A percentile compares a stretch with the other conserved stretches of the same genome.
Evolutionary conservation across 2,113 vertebrate genomes (phyloP).

Genomic region (Neoarius graeffei): DNA sequence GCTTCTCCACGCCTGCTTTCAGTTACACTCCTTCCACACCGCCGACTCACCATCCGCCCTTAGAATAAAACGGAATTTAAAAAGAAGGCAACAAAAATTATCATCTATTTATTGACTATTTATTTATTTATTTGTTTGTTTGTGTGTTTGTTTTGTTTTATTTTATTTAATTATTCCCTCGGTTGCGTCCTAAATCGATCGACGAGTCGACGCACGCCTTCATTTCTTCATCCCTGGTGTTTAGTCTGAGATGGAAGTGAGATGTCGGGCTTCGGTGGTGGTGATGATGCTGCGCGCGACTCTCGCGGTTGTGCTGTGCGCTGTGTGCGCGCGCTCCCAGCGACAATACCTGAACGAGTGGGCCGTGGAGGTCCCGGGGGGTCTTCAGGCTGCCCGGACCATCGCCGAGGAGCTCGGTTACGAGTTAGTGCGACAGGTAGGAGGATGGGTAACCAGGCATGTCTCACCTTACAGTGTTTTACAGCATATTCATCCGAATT

Average conservation of each 20-base stretch:
- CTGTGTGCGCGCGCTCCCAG: slow-evolving; percentile 62
- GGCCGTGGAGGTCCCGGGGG: slow-evolving; percentile 93
- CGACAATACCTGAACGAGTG: slow-evolving; percentile 95
- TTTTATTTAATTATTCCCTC: not conserved
- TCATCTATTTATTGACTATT: not conserved
- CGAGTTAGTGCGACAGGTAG: slow-evolving; percentile 92
- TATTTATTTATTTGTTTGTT: not conserved
- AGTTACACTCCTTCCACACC: slow-evolving; percentile 42
- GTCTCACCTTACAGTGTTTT: not conserved
- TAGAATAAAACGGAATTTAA: not conserved
- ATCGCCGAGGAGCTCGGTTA: slow-evolving; percentile 91
- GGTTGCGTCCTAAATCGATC: slow-evolving; percentile 10
- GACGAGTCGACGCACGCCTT: slow-evolving; percentile 10
- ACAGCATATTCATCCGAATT: not conserved
- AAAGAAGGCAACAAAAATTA: not conserved
- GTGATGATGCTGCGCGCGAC: slow-evolving; percentile 55
- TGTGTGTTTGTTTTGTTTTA: not conserved
- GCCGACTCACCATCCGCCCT: slow-evolving; percentile 43
- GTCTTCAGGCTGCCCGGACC: slow-evolving; percentile 77
- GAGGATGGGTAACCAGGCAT: not conserved
- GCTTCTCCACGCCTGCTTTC: slow-evolving; percentile 61
- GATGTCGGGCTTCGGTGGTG: slow-evolving; percentile 71
- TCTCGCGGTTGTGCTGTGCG: slow-evolving; percentile 63
- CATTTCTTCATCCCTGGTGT: slow-evolving; percentile 53
- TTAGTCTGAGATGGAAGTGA: slow-evolving; percentile 78